These are phyloP conservation scores for Strongylocentrotus purpuratus DNA, from an alignment of 35 echinoderm and acorn worm genomes.

Conservation along the genomic window DNA sequence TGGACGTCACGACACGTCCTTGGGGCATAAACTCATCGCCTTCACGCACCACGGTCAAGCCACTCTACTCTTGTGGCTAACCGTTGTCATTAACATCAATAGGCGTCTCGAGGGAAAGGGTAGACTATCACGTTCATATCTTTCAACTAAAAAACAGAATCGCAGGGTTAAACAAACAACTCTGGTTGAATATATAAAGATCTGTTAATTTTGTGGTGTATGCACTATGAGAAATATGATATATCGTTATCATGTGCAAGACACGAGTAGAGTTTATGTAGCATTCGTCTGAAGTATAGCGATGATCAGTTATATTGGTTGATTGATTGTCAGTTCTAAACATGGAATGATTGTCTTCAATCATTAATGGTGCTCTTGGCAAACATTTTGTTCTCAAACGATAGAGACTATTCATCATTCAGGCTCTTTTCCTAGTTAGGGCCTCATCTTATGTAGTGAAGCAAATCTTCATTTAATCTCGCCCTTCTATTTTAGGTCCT, in stretches of 20 bases:
- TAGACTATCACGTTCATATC: background rate
- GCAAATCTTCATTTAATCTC: background rate
- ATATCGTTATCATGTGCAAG: background rate
- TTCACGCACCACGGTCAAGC: background rate
- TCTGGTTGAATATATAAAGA: background rate
- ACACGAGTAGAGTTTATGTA: background rate
- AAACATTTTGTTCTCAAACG: background rate
- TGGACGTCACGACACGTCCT: background rate
- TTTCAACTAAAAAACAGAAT: background rate
- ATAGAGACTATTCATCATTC: background rate
- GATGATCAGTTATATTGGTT: background rate
- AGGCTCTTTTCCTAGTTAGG: background rate
- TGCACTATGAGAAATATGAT: background rate
- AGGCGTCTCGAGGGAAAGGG: background rate
- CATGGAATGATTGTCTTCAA: background rate
- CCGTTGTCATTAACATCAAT: background rate
- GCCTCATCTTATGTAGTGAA: background rate
- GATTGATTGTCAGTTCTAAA: background rate
- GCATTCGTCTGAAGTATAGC: background rate
- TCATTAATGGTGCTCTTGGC: background rate
- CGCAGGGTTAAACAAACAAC: background rate
- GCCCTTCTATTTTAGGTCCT: background rate
- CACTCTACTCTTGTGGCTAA: background rate
- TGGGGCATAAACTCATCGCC: background rate
- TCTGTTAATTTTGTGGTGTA: background rate